These are phyloP conservation scores for Psammodynastes pulverulentus DNA, from an alignment of 2,113 vertebrate genomes.

Conservation along the genomic window DNA sequence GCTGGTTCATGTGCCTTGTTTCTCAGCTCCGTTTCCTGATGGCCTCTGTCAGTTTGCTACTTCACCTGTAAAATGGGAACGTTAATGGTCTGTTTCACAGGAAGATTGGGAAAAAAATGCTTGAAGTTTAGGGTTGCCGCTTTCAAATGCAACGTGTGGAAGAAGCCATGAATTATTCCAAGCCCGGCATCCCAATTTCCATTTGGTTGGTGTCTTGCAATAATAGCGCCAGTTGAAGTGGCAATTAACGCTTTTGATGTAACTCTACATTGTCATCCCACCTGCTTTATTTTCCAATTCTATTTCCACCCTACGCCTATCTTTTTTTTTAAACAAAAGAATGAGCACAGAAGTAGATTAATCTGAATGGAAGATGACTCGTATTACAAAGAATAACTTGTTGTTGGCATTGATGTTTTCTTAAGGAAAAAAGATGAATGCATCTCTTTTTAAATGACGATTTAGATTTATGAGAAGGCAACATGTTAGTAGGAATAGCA, in stretches of 20 bases:
- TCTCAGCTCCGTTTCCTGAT: neutral
- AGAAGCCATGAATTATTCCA: neutral
- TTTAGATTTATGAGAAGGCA: neutral
- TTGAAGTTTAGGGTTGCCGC: neutral
- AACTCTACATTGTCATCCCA: neutral
- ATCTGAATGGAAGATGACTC: neutral
- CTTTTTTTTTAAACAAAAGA: neutral
- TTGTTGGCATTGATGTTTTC: neutral
- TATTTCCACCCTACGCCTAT: conserved; percentile 5
- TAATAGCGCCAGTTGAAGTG: conserved; percentile 6
- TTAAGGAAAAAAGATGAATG: neutral
- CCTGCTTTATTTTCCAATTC: conserved; percentile 16
- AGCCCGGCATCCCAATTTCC: neutral
- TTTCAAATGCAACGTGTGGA: neutral
- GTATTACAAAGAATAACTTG: neutral
- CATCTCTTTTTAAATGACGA: neutral
- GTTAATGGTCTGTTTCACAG: neutral
- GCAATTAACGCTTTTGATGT: conserved; percentile 20
- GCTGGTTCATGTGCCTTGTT: neutral
- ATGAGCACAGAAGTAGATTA: conserved; percentile 5
- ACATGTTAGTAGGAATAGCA: conserved; percentile 9
- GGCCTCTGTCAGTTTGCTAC: neutral
- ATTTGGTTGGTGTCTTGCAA: neutral
- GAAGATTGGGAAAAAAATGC: neutral
- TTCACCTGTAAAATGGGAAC: neutral